Conservation (phyloP, 2,797 vertebrate species). For the Coluber constrictor region DNA sequence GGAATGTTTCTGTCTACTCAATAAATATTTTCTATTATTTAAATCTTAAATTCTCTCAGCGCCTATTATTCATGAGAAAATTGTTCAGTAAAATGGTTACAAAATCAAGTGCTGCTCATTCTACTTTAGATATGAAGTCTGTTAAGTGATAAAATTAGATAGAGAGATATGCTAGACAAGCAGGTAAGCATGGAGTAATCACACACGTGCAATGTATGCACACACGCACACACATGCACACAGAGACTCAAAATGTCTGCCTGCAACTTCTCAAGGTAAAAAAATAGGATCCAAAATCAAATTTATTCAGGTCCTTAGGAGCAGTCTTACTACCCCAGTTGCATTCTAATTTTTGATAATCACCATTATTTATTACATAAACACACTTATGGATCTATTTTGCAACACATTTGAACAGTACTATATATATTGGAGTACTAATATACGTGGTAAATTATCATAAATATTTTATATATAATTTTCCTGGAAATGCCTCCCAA, state of each 20-base stretch:
- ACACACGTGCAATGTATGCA: neutral
- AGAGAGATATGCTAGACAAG: neutral
- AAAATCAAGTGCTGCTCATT: constrained; percentile 22
- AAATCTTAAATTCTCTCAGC: neutral
- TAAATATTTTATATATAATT: neutral
- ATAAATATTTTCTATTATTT: constrained; percentile 46
- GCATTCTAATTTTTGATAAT: constrained; percentile 17
- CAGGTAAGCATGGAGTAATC: neutral
- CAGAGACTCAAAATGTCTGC: neutral
- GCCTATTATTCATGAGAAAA: constrained; percentile 25
- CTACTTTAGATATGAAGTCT: neutral
- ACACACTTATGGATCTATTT: neutral
- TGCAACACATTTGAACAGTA: neutral
- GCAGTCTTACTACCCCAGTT: neutral
- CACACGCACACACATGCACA: neutral
- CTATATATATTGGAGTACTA: neutral
- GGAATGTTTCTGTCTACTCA: constrained; percentile 44
- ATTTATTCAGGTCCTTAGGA: constrained; percentile 12
- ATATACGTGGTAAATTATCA: neutral
- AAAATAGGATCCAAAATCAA: neutral
- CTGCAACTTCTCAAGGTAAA: neutral
- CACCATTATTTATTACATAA: constrained; percentile 22
- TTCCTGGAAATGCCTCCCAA: neutral
- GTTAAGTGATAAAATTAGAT: neutral
- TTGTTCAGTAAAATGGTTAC: constrained; percentile 4